Conservation (phyloP, 1,140 invertebrate genomes). For the Panulirus ornatus region DNA sequence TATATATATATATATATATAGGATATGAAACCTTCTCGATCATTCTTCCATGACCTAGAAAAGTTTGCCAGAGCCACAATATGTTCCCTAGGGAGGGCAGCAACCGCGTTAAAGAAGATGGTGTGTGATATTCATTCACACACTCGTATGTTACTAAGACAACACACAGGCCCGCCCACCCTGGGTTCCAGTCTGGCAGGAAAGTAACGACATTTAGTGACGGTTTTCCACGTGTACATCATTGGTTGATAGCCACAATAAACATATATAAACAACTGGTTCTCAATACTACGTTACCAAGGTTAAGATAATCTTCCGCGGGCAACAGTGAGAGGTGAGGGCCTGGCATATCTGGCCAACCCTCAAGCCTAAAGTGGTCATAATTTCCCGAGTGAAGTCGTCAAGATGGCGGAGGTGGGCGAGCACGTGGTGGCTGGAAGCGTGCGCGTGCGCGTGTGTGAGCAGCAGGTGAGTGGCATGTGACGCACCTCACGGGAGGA, state of each 20-base stretch:
- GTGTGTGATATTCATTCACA: not conserved
- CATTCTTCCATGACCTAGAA: no score
- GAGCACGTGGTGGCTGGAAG: constrained; percentile 27
- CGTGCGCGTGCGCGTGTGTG: constrained; percentile 6
- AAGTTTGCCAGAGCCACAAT: no score
- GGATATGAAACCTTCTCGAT: no score
- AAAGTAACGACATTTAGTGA: not conserved
- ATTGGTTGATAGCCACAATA: not conserved
- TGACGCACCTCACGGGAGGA: constrained; percentile 33
- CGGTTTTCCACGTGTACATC: not conserved
- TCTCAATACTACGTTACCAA: not conserved
- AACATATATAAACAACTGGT: not conserved
- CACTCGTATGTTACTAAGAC: not conserved
- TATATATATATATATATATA: no score
- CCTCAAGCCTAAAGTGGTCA: constrained; percentile 13
- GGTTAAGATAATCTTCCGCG: not conserved
- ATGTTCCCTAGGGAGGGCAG: no score
- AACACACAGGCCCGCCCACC: not conserved
- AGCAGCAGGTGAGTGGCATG: constrained; percentile 50
- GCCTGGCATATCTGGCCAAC: not conserved
- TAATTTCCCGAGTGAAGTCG: constrained; percentile 39
- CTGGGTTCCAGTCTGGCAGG: not conserved
- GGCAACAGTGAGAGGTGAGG: not conserved
- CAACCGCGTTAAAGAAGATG: no score
- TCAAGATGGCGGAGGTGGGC: constrained; percentile 50